phyloP scores from a whole-genome alignment of 2,113 vertebrate species.

The Struthidea cinerea region DNA sequence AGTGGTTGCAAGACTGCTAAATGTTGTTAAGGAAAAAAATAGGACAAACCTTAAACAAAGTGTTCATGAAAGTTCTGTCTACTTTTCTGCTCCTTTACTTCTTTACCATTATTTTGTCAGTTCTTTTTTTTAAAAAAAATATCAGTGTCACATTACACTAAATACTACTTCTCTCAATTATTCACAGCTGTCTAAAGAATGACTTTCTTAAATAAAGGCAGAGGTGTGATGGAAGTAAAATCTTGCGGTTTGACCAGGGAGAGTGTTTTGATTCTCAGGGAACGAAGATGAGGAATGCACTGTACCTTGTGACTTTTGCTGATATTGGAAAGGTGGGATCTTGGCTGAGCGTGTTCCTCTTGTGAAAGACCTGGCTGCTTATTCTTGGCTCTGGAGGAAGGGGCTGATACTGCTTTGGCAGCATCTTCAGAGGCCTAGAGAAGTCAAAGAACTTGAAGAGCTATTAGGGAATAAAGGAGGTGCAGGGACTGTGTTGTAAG shows the following conservation, averaged over 20 bases:
- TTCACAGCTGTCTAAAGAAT: slow-evolving; percentile 36
- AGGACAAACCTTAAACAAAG: background rate
- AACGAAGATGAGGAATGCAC: background rate
- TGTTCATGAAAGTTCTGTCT: background rate
- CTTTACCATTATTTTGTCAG: background rate
- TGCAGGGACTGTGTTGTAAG: background rate
- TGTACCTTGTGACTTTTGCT: slow-evolving; percentile 29
- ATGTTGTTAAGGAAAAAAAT: background rate
- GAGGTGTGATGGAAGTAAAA: background rate
- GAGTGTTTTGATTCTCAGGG: background rate
- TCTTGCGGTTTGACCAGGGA: background rate
- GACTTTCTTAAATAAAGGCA: background rate
- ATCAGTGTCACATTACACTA: background rate
- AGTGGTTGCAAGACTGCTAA: background rate
- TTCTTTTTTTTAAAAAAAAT: background rate
- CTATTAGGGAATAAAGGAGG: background rate
- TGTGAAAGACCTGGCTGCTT: background rate
- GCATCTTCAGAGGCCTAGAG: slow-evolving; percentile 54
- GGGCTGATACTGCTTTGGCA: slow-evolving; percentile 33
- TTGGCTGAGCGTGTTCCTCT: background rate
- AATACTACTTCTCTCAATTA: background rate
- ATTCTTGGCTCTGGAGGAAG: slow-evolving; percentile 17
- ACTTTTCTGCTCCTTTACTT: background rate
- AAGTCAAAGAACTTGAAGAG: slow-evolving; percentile 1
- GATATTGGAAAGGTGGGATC: background rate